Evolutionary conservation across 2,797 vertebrate genomes (phyloP).

Genomic region (Lacerta agilis): DNA sequence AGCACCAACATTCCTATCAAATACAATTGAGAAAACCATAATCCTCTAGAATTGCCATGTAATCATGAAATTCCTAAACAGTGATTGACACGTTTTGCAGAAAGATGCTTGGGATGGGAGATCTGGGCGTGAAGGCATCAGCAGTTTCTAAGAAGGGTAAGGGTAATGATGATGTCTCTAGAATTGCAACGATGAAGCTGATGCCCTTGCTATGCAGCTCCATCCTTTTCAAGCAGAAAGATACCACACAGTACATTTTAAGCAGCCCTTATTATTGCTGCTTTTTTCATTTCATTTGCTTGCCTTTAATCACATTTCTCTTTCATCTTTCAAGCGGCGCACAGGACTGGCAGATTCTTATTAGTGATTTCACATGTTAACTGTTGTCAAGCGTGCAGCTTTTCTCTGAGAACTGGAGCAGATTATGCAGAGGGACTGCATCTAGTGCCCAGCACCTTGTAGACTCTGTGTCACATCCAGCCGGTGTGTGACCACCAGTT

Average conservation of each 20-base stretch:
- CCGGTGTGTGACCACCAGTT: background rate
- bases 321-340: background rate
- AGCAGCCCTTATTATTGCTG: background rate
- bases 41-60: background rate
- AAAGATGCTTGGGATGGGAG: background rate
- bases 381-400: background rate
- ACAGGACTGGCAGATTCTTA: background rate
- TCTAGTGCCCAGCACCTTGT: background rate
- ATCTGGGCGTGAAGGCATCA: background rate
- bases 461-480: background rate
- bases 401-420: background rate
- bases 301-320: background rate
- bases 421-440: background rate
- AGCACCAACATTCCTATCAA: background rate
- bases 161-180: no score
- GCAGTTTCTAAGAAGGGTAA: background rate
- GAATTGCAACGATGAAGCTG: background rate
- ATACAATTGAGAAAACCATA: background rate
- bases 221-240: background rate
- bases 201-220: background rate
- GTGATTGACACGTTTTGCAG: background rate
- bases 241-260: background rate
- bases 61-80: background rate
- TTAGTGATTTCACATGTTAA: background rate
- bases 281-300: background rate